Conservation (phyloP, 2,113 vertebrate species). For the Brienomyrus brachyistius region DNA sequence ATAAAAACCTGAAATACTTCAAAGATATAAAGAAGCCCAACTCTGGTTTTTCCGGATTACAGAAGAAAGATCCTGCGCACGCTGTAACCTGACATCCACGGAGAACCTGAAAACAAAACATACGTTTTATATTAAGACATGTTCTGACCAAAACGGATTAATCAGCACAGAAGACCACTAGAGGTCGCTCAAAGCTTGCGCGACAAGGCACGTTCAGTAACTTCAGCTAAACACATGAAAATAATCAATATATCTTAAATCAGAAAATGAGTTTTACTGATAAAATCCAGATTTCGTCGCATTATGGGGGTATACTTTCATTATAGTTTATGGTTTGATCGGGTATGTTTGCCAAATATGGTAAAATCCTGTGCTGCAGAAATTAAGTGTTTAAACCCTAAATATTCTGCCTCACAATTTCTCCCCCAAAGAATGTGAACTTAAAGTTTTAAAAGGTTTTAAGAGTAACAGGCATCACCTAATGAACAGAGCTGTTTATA, state of each 20-base stretch:
- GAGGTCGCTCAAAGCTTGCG: constrained; percentile 13
- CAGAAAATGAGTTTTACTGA: background rate
- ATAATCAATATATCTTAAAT: background rate
- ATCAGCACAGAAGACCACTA: background rate
- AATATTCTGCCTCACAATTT: background rate
- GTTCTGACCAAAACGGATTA: background rate
- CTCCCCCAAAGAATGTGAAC: background rate
- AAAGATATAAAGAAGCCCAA: background rate
- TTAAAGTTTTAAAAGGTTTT: background rate
- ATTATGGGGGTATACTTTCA: background rate
- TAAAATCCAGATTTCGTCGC: background rate
- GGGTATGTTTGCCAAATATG: background rate
- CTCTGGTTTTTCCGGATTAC: background rate
- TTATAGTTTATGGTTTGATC: background rate
- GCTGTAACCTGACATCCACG: background rate
- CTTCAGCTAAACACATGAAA: background rate
- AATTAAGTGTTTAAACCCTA: background rate
- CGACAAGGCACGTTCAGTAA: background rate
- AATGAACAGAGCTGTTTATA: background rate
- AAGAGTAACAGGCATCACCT: background rate
- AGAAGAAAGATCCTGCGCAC: background rate
- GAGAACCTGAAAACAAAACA: background rate
- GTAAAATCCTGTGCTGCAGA: background rate
- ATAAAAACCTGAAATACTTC: background rate
- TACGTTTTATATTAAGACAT: background rate